Evolutionary conservation across 35 echinoderm and acorn worm species (phyloP).

Genomic region (Holothuria glaberrima): DNA sequence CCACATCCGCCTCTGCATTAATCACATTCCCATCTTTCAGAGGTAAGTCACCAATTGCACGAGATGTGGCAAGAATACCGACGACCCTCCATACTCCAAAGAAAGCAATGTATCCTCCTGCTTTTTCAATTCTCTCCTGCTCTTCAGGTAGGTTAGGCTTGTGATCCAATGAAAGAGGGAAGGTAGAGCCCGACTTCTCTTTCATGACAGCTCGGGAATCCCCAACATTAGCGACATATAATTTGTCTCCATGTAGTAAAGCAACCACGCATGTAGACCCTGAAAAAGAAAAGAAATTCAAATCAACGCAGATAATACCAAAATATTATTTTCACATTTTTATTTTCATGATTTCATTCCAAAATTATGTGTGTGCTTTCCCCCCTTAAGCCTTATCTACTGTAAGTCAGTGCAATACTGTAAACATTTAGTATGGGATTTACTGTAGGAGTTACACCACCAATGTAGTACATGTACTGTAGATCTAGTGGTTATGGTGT

Average conservation of each 20-base stretch:
- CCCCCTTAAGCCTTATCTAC: no score
- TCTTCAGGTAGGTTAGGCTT: slow-evolving; percentile 89
- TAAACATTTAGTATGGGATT: no score
- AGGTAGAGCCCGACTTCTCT: slow-evolving; percentile 75
- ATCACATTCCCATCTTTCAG: slow-evolving; percentile 88
- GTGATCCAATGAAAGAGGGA: slow-evolving; percentile 94
- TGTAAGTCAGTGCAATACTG: no score
- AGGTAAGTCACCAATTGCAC: slow-evolving; percentile 93
- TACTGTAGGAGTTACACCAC: no score
- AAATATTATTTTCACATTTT: no score
- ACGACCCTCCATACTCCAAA: slow-evolving; percentile 92
- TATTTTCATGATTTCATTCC: no score
- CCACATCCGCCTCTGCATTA: slow-evolving; percentile 86
- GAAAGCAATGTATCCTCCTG: slow-evolving; percentile 91
- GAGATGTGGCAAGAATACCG: slow-evolving; percentile 93
- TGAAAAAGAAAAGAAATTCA: slow-evolving; percentile 57
- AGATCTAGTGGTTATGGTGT: no score
- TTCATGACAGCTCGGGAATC: slow-evolving; percentile 94
- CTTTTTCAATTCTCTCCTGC: slow-evolving; percentile 85
- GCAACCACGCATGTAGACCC: slow-evolving; percentile 91
- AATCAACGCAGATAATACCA: no score
- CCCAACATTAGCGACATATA: slow-evolving; percentile 94
- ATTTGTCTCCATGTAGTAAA: slow-evolving; percentile 56
- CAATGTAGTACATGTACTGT: no score
- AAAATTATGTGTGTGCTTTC: no score